Evolutionary conservation across 2,113 vertebrate genomes (phyloP), one percentile per base, ranked within the genome.

Genomic region (Callopanchax toddi): DNA sequence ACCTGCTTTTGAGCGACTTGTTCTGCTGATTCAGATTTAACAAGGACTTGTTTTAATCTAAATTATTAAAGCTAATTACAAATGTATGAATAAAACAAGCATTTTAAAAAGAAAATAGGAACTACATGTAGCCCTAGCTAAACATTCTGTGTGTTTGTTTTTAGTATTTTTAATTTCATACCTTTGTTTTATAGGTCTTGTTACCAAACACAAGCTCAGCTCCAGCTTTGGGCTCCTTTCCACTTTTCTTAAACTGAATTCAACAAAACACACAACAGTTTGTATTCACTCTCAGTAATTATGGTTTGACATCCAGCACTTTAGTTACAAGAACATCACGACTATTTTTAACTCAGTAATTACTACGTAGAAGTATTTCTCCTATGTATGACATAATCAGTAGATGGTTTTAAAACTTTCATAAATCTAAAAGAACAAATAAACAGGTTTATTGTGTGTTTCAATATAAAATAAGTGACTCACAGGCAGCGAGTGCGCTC

Each of bases 401-500:
- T 16, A 29, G 26, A 29, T 29, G 26, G 4, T 29, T 7, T n/a
- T n/a, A n/a, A n/a, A n/a, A n/a, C n/a, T 29, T 7, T 1, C 22
- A 16, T 0, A 20, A 15, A 49, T 45, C 25, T 45, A 26, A 17
- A 51, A 22, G 15, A 42, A 29, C 1, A 10, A 29, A 3, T 17
- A 5, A 39, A n/a, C 10, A 13, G 6, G 43, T 29, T 26, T 34
- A 51, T 12, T 11, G 21, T 56, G n/a, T 45, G n/a, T n/a, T n/a
- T n/a, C n/a, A n/a, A n/a, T n/a, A n/a, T n/a, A n/a, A 65, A 64
- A 84, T 44, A 46, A 43, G 10, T 29, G 3, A 79, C 94, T 93
- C 79, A 97, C 96, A 40, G 93, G 95, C 69, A 96, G 80, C 2
- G 81, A 87, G 15, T 88, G 83, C 0, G 94, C 95, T 61, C 91